Conservation (phyloP, 1,140 invertebrate genomes). For the Eumaeus atala region DNA sequence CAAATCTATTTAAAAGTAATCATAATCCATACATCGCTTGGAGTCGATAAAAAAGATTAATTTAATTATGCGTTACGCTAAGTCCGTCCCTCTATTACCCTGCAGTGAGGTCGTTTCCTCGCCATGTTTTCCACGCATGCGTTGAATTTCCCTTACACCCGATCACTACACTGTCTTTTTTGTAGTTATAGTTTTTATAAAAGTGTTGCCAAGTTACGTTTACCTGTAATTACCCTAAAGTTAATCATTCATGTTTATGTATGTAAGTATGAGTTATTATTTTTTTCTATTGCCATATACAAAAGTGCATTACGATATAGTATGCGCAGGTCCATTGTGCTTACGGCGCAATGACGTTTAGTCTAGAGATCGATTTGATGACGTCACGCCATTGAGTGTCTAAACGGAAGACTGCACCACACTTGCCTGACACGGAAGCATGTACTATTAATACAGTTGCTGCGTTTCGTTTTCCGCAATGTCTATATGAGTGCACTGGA, state of each 20-base stretch:
- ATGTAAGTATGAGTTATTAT: too few species aligned
- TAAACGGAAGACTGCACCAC: conserved; percentile 29
- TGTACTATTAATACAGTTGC: conserved; percentile 20
- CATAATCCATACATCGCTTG: too few species aligned
- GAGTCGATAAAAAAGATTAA: too few species aligned
- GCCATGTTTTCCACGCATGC: conserved; percentile 67
- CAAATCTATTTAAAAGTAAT: too few species aligned
- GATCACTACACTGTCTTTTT: conserved; percentile 45
- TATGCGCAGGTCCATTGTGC: conserved; percentile 27
- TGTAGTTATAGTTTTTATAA: conserved; percentile 5
- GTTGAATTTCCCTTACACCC: conserved; percentile 44
- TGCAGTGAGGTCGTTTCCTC: conserved; percentile 53
- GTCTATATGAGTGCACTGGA: conserved; percentile 1
- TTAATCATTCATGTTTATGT: neutral
- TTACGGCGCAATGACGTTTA: conserved; percentile 38
- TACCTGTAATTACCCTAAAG: neutral
- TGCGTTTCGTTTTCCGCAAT: conserved; percentile 25
- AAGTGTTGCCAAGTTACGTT: conserved; percentile 37
- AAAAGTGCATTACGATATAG: neutral
- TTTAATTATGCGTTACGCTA: neutral
- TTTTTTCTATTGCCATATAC: conserved; percentile 10
- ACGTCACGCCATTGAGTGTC: conserved; percentile 64
- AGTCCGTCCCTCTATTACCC: conserved; percentile 50
- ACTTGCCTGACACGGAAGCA: conserved; percentile 37
- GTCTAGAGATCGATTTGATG: conserved; percentile 50